Percentiles rank a stretch among this genome's conserved stretches.
These are phyloP conservation scores for Plectus sambesii DNA, from an alignment of 1,140 invertebrate species.

Conservation along the genomic window DNA sequence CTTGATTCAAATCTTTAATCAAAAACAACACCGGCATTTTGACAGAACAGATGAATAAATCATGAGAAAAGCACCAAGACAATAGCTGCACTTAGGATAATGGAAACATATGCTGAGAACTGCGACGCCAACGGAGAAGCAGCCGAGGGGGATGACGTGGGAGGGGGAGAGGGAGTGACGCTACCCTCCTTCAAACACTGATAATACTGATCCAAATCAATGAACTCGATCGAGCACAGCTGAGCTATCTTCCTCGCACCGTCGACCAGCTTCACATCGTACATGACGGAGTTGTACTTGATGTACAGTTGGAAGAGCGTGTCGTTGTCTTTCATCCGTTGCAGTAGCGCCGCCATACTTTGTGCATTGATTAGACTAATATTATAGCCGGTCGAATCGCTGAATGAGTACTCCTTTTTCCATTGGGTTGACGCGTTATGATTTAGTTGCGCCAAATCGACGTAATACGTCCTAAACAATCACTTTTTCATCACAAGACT, in stretches of 20 bases:
- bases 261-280: background rate
- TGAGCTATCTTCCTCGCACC: slow-evolving; percentile 16
- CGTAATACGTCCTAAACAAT: slow-evolving; percentile 31
- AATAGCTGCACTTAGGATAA: too few species aligned
- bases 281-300: slow-evolving; percentile 25
- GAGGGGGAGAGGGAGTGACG: slow-evolving; percentile 2
- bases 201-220: slow-evolving; percentile 22
- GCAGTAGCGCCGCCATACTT: slow-evolving; percentile 15
- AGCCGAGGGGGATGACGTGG: too few species aligned
- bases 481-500: slow-evolving; percentile 4
- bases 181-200: slow-evolving; percentile 12
- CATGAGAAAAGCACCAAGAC: too few species aligned
- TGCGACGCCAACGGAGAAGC: too few species aligned
- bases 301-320: slow-evolving; percentile 25
- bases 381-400: slow-evolving; percentile 25
- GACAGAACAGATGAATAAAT: too few species aligned
- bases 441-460: slow-evolving; percentile 30
- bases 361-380: slow-evolving; percentile 14
- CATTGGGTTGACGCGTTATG: slow-evolving; percentile 15
- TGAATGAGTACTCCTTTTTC: slow-evolving; percentile 32
- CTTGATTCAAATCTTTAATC: too few species aligned
- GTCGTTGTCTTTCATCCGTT: slow-evolving; percentile 22
- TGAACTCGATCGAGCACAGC: slow-evolving; percentile 28
- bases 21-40: too few species aligned
- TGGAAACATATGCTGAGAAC: too few species aligned